A percentile compares a stretch with the other conserved stretches of the same genome.
Evolutionary conservation across 2,797 vertebrate genomes (phyloP).

Genomic region (Potorous gilbertii): DNA sequence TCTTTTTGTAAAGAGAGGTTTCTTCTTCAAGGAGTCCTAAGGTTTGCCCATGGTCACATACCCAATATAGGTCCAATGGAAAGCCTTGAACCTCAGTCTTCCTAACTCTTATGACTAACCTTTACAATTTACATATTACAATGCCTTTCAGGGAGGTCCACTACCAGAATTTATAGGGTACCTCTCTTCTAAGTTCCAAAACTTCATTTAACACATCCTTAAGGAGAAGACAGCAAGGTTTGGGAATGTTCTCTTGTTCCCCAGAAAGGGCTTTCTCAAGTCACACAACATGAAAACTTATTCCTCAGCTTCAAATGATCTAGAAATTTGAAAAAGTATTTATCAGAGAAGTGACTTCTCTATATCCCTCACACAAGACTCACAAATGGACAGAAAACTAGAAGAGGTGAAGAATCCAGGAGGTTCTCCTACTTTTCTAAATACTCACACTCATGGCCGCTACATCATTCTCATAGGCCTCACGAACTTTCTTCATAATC

Average conservation of each 20-base stretch:
- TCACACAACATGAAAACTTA: accelerated
- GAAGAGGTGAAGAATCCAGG: too few relatives aligned
- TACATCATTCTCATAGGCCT: constrained; percentile 96
- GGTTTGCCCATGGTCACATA: not conserved
- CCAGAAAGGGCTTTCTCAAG: not conserved
- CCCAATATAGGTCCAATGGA: not conserved
- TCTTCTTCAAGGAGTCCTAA: not conserved
- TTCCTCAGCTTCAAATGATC: not conserved
- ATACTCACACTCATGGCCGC: constrained; percentile 95
- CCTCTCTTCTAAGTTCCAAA: not conserved
- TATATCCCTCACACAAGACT: not conserved
- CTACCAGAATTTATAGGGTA: not conserved
- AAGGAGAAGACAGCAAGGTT: not conserved
- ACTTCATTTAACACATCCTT: not conserved
- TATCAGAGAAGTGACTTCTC: not conserved
- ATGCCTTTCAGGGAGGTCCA: not conserved
- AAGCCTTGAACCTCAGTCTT: not conserved
- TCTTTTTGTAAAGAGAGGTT: not conserved
- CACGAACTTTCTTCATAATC: constrained; percentile 96
- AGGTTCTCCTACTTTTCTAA: accelerated
- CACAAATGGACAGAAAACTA: not conserved
- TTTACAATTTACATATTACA: not conserved
- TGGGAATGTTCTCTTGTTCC: not conserved
- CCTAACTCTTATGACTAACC: not conserved
- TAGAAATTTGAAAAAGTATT: not conserved